A percentile compares a stretch with the other conserved stretches of the same genome.
Conservation (phyloP, 2,888 invertebrate species). For the Coecobrya sp. region DNA sequence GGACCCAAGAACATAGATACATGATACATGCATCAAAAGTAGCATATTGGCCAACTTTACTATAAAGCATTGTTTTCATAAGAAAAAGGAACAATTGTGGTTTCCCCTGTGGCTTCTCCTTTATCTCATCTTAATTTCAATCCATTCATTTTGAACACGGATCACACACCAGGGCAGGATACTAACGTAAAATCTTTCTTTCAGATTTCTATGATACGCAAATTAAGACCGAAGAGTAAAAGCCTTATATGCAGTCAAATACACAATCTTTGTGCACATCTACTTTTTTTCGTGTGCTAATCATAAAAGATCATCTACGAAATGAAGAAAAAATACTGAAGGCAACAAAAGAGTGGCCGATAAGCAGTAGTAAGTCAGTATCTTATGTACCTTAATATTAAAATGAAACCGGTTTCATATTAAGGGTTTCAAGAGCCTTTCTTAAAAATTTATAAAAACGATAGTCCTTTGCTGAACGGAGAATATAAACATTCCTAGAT, state of each 20-base stretch:
- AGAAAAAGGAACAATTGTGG: slow-evolving; percentile 41
- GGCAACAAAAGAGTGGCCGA: slow-evolving; percentile 8
- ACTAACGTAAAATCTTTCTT: background rate
- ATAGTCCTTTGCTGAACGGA: background rate
- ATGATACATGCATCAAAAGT: background rate
- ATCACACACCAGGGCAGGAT: slow-evolving; percentile 37
- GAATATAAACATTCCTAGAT: background rate
- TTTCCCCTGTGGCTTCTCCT: slow-evolving; percentile 56
- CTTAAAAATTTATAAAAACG: background rate
- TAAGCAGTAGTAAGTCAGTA: background rate
- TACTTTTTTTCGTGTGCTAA: background rate
- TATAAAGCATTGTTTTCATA: background rate
- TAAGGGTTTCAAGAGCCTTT: slow-evolving; percentile 1
- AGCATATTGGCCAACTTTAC: background rate
- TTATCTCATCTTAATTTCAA: slow-evolving; percentile 11
- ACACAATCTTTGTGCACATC: background rate
- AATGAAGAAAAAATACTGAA: background rate
- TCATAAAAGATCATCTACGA: slow-evolving; percentile 2
- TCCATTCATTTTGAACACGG: slow-evolving; percentile 53
- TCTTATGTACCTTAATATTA: background rate
- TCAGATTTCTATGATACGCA: slow-evolving; percentile 33
- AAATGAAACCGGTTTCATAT: slow-evolving; percentile 64
- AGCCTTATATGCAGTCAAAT: background rate
- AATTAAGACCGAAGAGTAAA: slow-evolving; percentile 5
- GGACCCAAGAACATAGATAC: background rate